These are phyloP conservation scores for Piezodorus guildinii DNA, from an alignment of 1,140 invertebrate genomes.

Conservation along the genomic window DNA sequence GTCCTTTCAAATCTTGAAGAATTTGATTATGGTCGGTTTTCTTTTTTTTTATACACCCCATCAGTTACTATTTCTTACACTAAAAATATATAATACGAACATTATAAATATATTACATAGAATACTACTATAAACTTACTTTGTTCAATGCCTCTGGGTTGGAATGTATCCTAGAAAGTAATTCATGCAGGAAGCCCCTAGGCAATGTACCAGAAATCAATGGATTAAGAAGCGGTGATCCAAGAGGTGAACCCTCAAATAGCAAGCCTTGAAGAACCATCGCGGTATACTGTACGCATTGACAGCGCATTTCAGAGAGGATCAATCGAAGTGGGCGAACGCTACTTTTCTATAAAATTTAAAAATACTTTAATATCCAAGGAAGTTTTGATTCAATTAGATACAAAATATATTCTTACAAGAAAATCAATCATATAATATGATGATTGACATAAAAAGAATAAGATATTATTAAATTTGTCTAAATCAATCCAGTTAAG, in stretches of 20 bases:
- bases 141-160: conserved; percentile 43
- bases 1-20: too few species aligned
- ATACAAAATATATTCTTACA: too few species aligned
- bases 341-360: conserved; percentile 39
- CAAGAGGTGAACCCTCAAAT: conserved; percentile 30
- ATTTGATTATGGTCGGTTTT: too few species aligned
- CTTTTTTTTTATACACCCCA: too few species aligned
- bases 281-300: conserved; percentile 49
- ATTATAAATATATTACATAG: not conserved
- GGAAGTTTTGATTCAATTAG: not conserved
- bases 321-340: conserved; percentile 44
- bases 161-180: conserved; percentile 44
- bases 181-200: conserved; percentile 51
- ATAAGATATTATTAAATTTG: too few species aligned
- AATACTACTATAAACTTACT: conserved; percentile 29
- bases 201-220: conserved; percentile 52
- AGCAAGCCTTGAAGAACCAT: conserved; percentile 47
- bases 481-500: too few species aligned
- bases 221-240: conserved; percentile 45
- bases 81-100: too few species aligned
- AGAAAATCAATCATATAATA: too few species aligned
- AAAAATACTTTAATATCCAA: not conserved
- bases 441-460: too few species aligned
- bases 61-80: too few species aligned
- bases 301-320: conserved; percentile 44